These are phyloP conservation scores for Taeniopygia guttata DNA, from an alignment of 2,797 vertebrate species.

Conservation along the genomic window DNA sequence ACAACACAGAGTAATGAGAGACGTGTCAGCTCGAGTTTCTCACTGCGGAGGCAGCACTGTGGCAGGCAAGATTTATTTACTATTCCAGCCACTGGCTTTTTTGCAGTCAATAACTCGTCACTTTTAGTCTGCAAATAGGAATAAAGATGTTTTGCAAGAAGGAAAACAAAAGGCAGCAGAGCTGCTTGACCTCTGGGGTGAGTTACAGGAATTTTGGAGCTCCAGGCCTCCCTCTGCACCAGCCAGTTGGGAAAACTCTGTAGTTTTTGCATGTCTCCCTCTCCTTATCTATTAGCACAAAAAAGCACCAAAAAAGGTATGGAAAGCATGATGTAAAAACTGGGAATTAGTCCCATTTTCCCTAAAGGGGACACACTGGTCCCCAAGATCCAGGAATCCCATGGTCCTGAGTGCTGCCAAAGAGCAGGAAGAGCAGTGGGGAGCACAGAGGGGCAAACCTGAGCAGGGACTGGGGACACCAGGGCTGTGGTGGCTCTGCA, in stretches of 20 bases:
- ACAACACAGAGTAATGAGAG: not conserved
- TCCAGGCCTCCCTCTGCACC: not conserved
- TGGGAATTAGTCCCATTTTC: not conserved
- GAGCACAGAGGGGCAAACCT: not conserved
- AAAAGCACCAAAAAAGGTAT: not conserved
- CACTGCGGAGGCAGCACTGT: not conserved
- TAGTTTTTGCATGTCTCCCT: not conserved
- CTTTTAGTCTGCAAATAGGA: not conserved
- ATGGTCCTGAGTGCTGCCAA: not conserved
- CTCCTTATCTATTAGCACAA: not conserved
- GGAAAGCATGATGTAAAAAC: not conserved
- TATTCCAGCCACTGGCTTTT: not conserved
- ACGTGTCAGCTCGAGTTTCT: not conserved
- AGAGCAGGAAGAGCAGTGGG: not conserved
- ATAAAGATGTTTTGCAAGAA: not conserved
- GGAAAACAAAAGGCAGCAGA: not conserved
- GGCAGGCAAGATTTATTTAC: constrained; percentile 34
- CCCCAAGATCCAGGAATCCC: not conserved
- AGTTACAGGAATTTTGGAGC: not conserved
- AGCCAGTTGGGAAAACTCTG: not conserved
- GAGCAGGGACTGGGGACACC: fast-evolving
- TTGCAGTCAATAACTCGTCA: not conserved
- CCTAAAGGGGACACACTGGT: not conserved
- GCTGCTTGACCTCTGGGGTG: not conserved
- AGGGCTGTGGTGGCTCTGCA: not conserved